These are phyloP conservation scores for Mycalesis mineus DNA, from an alignment of 2,888 invertebrate species.

Conservation along the genomic window DNA sequence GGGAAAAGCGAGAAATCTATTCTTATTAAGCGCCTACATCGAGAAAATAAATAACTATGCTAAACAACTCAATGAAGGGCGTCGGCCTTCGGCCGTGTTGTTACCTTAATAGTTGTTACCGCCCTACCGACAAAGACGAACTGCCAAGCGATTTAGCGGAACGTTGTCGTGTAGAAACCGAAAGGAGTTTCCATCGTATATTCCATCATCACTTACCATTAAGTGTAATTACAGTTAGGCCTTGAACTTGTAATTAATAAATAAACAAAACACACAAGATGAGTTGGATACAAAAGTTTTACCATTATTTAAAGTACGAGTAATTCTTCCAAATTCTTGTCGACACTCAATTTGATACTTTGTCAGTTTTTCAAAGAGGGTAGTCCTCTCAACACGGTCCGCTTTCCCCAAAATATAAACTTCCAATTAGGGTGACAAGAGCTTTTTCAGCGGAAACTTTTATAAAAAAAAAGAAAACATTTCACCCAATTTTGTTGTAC, in stretches of 20 bases:
- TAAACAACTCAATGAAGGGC: too few species aligned
- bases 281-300: constrained; percentile 6
- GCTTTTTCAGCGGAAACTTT: constrained; percentile 6
- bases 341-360: constrained; percentile 25
- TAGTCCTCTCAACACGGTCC: constrained; percentile 10
- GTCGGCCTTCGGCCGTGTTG: too few species aligned
- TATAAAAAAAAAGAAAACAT: constrained; percentile 3
- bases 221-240: too few species aligned
- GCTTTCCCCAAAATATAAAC: constrained; percentile 9
- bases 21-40: too few species aligned
- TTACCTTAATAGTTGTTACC: too few species aligned
- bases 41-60: too few species aligned
- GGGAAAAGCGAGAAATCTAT: too few species aligned
- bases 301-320: constrained; percentile 11
- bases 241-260: too few species aligned
- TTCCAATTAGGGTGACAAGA: constrained; percentile 10
- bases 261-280: too few species aligned
- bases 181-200: not conserved
- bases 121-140: too few species aligned
- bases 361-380: constrained; percentile 29
- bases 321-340: not conserved
- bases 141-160: too few species aligned
- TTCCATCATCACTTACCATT: too few species aligned
- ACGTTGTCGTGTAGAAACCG: not conserved
- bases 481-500: not conserved